Base-by-base conservation (phyloP, 2,797 vertebrate genomes). In the Rhinogobio ventralis region DNA sequence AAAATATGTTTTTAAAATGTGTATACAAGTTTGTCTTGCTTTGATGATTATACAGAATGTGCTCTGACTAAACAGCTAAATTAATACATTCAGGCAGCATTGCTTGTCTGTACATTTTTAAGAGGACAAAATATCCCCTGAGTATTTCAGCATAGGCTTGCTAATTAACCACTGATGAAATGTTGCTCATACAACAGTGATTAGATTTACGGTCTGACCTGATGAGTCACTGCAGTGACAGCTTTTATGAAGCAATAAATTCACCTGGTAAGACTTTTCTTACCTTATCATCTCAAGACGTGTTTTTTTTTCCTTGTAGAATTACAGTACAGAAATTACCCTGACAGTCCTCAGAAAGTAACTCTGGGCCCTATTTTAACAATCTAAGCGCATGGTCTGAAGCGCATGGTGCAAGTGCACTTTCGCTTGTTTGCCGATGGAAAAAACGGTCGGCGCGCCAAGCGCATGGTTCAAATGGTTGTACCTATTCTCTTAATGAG, bases 121-220 rank as follows among this genome's bases (percentile, higher is more conserved):
- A 46, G 42, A 82, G 53, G 20, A 60, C 55, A 33, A 49, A 60
- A 62, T 33, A 62, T 73, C 55, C 69, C 25, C 2, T 0, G 53
- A 64, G 81, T 64, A 33, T 82, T 82, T 74, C 68, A 64, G 42
- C 1, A 23, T 20, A 74, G 20, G 45, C 42, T 64, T 74, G 42
- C 20, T 74, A 82, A 82, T 25, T 46, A 64, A 64, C 17, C 20
- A 8, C 53, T 73, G 53, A 62, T 60, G 53, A 82, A 64, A 72
- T 72, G 25, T 60, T 71, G 19, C 79, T 81, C n/a, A 45, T 46
- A 28, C 53, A 57, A 46, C 79, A 60, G n/a, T 71, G 51, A 81
- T 72, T 81, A 60, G 80, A 73, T 82, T 5, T 62, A 60, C 20
- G 1, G 7, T 73, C 39, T 82, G 25, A 81, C 80, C 53, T 33